Evolutionary conservation across 2,113 vertebrate species (phyloP), one percentile per base, ranked within the genome.

Genomic region (Zingel zingel): DNA sequence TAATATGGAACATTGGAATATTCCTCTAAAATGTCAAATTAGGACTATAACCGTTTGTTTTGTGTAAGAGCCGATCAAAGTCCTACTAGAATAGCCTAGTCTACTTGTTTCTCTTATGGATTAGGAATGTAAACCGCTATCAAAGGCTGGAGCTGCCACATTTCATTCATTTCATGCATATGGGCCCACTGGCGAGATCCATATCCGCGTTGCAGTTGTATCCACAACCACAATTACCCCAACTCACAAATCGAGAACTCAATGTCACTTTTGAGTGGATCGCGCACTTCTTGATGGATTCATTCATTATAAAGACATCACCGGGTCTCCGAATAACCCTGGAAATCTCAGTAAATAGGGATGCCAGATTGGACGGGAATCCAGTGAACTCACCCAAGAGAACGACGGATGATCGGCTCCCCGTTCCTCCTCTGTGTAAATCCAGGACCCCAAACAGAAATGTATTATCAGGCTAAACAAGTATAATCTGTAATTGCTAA

Each of bases 301-400:
- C 59, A 74, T 69, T 83, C 63, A 65, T 83, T 43, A 45, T 15
- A 36, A 23, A 89, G 47, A 62, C 74, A 8, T 74, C 21, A 15
- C 0, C 61, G 67, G 56, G 2, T 74, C 39, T 39, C 19, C 6
- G 43, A 53, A 59, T 48, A 65, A 57, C 33, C 59, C 53, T 54
- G 21, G 25, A 81, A 83, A 79, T 81, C 73, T 64, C 65, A 74
- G 77, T 16, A 71, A 69, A 69, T 9, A 57, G 65, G 70, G 63
- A 54, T 64, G 82, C 51, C 86, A 59, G 71, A 54, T 47, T 54
- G 83, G 79, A 71, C 74, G 39, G 21, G 54, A 59, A 89, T 66
- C 57, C 82, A 25, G 76, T 45, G 39, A 90, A 95, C 95, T 96
- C 91, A 96, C 95, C 94, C 88, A 89, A 88, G 88, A 94, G 90